Conservation (phyloP, 1,140 invertebrate species). For the Chymomyza costata region DNA sequence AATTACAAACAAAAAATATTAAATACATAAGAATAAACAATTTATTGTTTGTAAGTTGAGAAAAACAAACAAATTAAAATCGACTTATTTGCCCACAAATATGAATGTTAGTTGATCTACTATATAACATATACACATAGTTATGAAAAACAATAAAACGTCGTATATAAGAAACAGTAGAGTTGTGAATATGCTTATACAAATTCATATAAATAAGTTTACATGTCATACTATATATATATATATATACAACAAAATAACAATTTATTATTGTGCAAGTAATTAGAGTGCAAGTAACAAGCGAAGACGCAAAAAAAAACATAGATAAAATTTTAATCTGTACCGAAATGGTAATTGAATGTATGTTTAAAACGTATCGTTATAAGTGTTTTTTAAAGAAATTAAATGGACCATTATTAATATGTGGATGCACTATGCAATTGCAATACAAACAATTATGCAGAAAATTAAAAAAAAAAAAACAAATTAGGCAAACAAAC, state of each 20-base stretch:
- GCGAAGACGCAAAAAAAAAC: too few species aligned
- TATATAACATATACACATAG: slow-evolving; percentile 1
- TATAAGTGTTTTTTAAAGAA: slow-evolving; percentile 47
- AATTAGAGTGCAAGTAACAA: too few species aligned
- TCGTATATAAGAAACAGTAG: slow-evolving; percentile 61
- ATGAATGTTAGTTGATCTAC: too few species aligned
- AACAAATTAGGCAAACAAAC: slow-evolving; percentile 7
- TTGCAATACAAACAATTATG: not conserved
- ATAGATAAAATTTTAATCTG: too few species aligned
- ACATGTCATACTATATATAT: slow-evolving; percentile 10
- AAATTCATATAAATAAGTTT: slow-evolving; percentile 35
- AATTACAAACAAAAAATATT: slow-evolving; percentile 40
- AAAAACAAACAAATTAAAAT: not conserved
- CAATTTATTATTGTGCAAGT: slow-evolving; percentile 31
- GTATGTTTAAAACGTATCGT: slow-evolving; percentile 4
- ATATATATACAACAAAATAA: slow-evolving; percentile 24
- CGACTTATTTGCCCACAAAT: too few species aligned
- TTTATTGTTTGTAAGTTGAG: not conserved
- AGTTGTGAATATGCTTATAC: slow-evolving; percentile 68
- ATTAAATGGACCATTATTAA: slow-evolving; percentile 65
- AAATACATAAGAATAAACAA: slow-evolving; percentile 26
- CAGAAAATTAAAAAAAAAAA: too few species aligned
- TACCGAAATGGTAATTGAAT: not conserved
- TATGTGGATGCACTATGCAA: not conserved
- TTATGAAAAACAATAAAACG: not conserved